phyloP scores from a whole-genome alignment of 1,140 invertebrate genomes.

The Ephestia elutella region DNA sequence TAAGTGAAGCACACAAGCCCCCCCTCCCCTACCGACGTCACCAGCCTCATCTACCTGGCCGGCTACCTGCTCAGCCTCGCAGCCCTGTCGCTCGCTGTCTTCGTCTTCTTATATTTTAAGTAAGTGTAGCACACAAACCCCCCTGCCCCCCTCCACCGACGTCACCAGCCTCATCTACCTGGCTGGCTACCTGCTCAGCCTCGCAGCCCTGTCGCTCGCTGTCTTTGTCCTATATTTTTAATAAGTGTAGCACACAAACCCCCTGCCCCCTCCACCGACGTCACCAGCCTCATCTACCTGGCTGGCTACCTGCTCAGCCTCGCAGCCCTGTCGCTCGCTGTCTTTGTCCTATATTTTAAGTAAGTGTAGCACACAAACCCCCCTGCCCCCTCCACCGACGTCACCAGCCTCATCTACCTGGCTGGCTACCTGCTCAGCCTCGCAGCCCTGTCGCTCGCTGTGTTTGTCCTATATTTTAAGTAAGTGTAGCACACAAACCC shows the following conservation, averaged over 20 bases:
- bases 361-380: no score
- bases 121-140: conserved; percentile 66
- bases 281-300: conserved; percentile 81
- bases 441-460: no score
- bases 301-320: conserved; percentile 86
- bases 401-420: no score
- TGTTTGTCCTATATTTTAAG: no score
- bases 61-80: conserved; percentile 85
- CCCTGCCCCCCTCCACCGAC: no score
- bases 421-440: no score
- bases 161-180: conserved; percentile 76
- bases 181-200: conserved; percentile 83
- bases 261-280: conserved; percentile 69
- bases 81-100: conserved; percentile 82
- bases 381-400: no score
- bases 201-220: conserved; percentile 82
- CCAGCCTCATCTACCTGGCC: conserved; percentile 81
- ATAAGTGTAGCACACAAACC: conserved; percentile 73
- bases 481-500: conserved; percentile 47
- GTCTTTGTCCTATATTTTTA: conserved; percentile 89
- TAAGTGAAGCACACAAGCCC: no score
- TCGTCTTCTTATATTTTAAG: conserved; percentile 91
- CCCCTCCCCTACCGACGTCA: conserved; percentile 71
- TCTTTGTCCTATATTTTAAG: conserved; percentile 89
- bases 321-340: conserved; percentile 82